These are phyloP conservation scores for Trachelus tabidus DNA, from an alignment of 2,888 invertebrate genomes.

Conservation along the genomic window DNA sequence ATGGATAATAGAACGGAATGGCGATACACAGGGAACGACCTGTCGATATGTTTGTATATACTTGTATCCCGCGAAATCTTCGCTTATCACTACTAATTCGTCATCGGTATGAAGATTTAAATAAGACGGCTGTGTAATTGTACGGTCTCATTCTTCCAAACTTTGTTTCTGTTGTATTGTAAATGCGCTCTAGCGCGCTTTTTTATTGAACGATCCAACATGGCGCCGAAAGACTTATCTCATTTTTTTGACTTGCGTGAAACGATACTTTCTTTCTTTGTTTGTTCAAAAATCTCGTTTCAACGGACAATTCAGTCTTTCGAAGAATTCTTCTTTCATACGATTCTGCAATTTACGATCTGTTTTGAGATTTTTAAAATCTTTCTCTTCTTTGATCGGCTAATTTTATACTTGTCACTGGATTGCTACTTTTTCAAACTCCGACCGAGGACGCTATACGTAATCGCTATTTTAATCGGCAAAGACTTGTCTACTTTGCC, in stretches of 20 bases:
- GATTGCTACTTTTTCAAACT: background rate
- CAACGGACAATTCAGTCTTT: background rate
- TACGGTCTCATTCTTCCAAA: slow-evolving; percentile 49
- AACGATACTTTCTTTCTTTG: background rate
- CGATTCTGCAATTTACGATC: background rate
- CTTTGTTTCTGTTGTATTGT: slow-evolving; percentile 17
- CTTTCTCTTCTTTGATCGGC: background rate
- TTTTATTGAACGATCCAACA: background rate
- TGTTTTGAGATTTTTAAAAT: background rate
- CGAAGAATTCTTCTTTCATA: background rate
- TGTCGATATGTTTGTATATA: slow-evolving; percentile 16
- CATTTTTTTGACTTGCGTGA: background rate
- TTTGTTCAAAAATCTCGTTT: background rate
- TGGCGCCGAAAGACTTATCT: background rate
- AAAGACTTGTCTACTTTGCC: background rate
- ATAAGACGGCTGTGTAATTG: slow-evolving; percentile 49
- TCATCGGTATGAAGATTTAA: slow-evolving; percentile 44
- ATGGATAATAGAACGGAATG: background rate
- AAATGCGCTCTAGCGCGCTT: background rate
- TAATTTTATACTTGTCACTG: background rate
- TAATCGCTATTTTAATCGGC: background rate
- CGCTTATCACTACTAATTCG: slow-evolving; percentile 32
- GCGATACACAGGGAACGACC: background rate
- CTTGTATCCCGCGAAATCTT: slow-evolving; percentile 18
- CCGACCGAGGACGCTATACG: background rate